These are phyloP conservation scores for Oreocharis arfaki DNA, from an alignment of 2,113 vertebrate genomes.

Conservation along the genomic window DNA sequence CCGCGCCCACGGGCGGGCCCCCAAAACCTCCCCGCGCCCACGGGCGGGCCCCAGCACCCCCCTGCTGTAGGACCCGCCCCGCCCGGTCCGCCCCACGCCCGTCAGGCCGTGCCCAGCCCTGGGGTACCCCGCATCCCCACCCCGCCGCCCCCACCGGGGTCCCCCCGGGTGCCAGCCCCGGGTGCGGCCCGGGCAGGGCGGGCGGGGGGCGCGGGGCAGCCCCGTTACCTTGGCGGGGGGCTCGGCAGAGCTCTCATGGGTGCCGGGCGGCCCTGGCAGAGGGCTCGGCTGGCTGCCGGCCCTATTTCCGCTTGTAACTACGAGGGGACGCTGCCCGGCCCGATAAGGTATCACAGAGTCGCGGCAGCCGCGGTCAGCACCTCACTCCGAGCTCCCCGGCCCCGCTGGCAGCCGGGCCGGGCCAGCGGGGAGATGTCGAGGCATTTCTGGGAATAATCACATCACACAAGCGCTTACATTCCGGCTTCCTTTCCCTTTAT, in stretches of 20 bases:
- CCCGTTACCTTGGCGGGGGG: too few relatives aligned
- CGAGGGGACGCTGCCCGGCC: conserved; percentile 52
- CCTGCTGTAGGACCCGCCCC: background rate
- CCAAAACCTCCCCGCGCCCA: background rate
- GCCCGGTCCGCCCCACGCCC: background rate
- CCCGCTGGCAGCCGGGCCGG: conserved; percentile 54
- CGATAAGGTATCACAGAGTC: conserved; percentile 81
- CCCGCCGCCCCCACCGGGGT: too few relatives aligned
- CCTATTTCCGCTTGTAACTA: conserved; percentile 75
- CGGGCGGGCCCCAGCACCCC: background rate
- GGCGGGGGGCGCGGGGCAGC: too few relatives aligned
- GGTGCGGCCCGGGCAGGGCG: too few relatives aligned
- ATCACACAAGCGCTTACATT: conserved; percentile 93
- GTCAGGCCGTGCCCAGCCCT: background rate
- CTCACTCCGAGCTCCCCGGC: conserved; percentile 50
- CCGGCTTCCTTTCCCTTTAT: conserved; percentile 78
- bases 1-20: fast-evolving
- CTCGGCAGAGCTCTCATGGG: too few relatives aligned
- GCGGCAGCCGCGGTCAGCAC: conserved; percentile 43
- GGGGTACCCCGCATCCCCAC: too few relatives aligned
- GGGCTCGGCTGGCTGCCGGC: conserved; percentile 36
- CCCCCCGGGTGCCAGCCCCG: too few relatives aligned
- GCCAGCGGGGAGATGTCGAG: conserved; percentile 80
- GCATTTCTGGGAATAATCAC: conserved; percentile 98
- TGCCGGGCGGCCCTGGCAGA: too few relatives aligned